Percentiles rank a stretch among this genome's conserved stretches.
Evolutionary conservation across 2,113 vertebrate species (phyloP).

Genomic region (Ginglymostoma cirratum): DNA sequence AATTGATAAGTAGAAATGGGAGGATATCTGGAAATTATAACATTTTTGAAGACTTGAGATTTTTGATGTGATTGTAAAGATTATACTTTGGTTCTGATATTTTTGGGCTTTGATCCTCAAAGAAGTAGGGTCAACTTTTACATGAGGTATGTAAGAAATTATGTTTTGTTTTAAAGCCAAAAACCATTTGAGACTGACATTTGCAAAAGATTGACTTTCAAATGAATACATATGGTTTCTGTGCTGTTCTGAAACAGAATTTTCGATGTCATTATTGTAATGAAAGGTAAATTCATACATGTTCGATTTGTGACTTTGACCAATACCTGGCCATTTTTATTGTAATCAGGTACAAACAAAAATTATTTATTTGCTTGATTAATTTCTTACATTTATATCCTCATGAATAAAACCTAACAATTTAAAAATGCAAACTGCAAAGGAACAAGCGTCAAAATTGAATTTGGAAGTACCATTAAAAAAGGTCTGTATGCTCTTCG

Average conservation of each 20-base stretch:
- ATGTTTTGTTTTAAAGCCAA: background rate
- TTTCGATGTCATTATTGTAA: background rate
- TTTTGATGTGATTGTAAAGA: too few species aligned
- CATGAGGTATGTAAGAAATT: too few species aligned
- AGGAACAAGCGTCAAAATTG: background rate
- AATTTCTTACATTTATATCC: background rate
- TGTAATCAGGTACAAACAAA: background rate
- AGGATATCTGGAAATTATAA: background rate
- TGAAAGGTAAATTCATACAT: background rate
- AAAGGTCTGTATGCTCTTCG: background rate
- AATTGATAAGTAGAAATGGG: background rate
- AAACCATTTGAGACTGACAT: background rate
- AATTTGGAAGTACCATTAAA: background rate
- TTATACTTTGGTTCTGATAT: too few species aligned
- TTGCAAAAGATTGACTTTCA: background rate
- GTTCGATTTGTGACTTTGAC: background rate
- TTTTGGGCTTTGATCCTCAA: too few species aligned
- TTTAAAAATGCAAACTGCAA: background rate
- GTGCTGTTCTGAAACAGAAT: background rate
- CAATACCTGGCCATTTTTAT: background rate
- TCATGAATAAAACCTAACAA: background rate
- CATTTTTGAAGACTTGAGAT: too few species aligned
- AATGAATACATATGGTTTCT: background rate
- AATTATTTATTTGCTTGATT: background rate
- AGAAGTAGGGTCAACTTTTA: too few species aligned